Base-by-base conservation (phyloP, 35 echinoderm and acorn worm species). In the Ophioderma brevispina region DNA sequence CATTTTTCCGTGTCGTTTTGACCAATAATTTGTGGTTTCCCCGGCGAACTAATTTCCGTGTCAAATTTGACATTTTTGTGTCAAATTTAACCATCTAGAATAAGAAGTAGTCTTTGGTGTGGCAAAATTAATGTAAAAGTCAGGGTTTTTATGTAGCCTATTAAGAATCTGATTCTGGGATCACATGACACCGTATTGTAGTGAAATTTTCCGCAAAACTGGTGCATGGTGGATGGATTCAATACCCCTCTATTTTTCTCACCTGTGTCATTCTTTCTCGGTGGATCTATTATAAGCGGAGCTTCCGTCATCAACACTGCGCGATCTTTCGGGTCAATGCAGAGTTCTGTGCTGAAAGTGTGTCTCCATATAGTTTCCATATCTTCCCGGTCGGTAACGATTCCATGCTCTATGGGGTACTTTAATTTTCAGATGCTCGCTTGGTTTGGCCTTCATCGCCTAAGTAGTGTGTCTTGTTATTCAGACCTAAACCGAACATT, bases 361-460 rank as follows among this genome's bases (percentile, higher is more conserved):
- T 87, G 25, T 25, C 75, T 55, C 94, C 94, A 96, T 39, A 96
- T 85, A 37, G 87, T 92, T 33, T 96, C 94, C 94, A 96, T 96
- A 40, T 92, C 94, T 43, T 96, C 94, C 94, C 94, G 92, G 77
- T 96, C 89, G 25, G 94, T 96, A 19, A 96, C 85, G 63, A 96
- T 90, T 36, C 94, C 94, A 52, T 92, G 94, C 59, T 96, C 90
- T 46, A 96, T 96, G 31, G 94, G 94, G 49, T 96, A 96, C 23
- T 90, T 92, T 32, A 96, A 86, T 59, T 76, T 96, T 28, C 92
- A 87, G 19, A 96, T 85, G 80, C 90, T 40, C 94, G 80, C 32
- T 87, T 96, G 37, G 81, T 96, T 75, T 96, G 94, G 15, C 90
- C 94, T 64, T 96, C 94, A 76, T 96, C 90, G 10, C 94, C 94